Base-by-base conservation (phyloP, 2,888 invertebrate species). In the Pyrochroa serraticornis region DNA sequence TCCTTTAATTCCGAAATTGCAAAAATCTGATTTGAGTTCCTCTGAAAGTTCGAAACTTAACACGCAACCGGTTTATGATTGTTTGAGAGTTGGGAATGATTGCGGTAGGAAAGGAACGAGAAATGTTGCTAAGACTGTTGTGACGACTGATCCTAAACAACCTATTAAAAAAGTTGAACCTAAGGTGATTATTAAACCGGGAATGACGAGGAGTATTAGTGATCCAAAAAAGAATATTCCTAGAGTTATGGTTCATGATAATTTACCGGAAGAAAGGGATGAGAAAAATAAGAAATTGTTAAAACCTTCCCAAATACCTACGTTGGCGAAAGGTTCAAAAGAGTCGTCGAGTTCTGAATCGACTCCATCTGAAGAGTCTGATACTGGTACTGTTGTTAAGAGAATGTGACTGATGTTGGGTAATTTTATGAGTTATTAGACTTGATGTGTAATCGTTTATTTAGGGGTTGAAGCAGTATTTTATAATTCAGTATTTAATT, bases 131-230 rank as follows among this genome's bases (percentile, higher is more conserved):
- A 67, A 50, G 74, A 81, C 84, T 0, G 83, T 85, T 32, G 82
- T 85, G 51, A 80, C 83, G 1, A 79, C 84, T 1, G 82, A 82
- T 68, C 77, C 81, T 49, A 75, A 75, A 60, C 74, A 75, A 47
- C 74, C 80, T 13, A 75, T 75, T 10, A 79, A 76, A 43, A 75
- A 81, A 55, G 69, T 71, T 31, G 86, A 88, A 67, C 82, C 85
- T 0, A 85, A 83, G 71, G 83, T 87, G 55, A 80, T 87, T 33
- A 86, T 87, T 12, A 85, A 85, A 66, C 83, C 87, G 6, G 83
- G 83, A 0, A 80, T 82, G 37, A 70, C 74, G 1, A 78, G 76
- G 56, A 77, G 73, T 47, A 68, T 67, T 7, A 69, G 62, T 10
- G 72, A 71, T 14, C 65, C 65, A 8, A 70, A 72, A 50, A 71